phyloP scores from a whole-genome alignment of 2,888 invertebrate species.

The Lepidocyrtoides sp. region DNA sequence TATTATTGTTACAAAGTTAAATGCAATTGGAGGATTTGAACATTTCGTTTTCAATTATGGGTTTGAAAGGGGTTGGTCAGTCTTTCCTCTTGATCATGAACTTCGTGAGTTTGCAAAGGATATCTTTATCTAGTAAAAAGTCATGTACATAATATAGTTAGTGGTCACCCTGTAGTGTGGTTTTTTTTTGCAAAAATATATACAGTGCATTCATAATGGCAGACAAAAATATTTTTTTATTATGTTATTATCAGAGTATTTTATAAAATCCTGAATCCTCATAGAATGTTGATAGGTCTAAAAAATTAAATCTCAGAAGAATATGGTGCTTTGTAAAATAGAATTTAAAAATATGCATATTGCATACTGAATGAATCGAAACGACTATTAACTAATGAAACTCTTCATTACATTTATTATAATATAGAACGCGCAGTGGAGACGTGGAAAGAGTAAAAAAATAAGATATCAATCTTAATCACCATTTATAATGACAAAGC shows the following conservation, averaged over 20 bases:
- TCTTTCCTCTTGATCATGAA: constrained; percentile 67
- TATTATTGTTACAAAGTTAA: constrained; percentile 19
- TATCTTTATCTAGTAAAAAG: constrained; percentile 49
- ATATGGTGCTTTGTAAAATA: background rate
- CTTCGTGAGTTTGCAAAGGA: constrained; percentile 59
- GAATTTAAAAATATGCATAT: background rate
- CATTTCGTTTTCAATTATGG: constrained; percentile 59
- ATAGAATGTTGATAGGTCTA: background rate
- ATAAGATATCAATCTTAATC: constrained; percentile 68
- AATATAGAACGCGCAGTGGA: background rate
- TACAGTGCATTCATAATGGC: background rate
- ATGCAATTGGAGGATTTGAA: constrained; percentile 42
- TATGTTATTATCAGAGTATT: constrained; percentile 6
- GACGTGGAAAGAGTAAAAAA: background rate
- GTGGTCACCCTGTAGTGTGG: background rate
- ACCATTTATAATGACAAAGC: constrained; percentile 59
- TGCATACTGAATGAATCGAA: background rate
- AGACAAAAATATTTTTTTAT: background rate
- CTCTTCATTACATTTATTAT: background rate
- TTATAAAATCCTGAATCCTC: background rate
- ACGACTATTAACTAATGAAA: constrained; percentile 30
- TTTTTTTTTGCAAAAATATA: background rate
- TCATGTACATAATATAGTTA: background rate
- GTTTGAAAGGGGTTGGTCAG: constrained; percentile 50
- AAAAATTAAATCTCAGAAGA: background rate